Conservation (phyloP, 2,797 vertebrate genomes). For the Macroramphosus scolopax region DNA sequence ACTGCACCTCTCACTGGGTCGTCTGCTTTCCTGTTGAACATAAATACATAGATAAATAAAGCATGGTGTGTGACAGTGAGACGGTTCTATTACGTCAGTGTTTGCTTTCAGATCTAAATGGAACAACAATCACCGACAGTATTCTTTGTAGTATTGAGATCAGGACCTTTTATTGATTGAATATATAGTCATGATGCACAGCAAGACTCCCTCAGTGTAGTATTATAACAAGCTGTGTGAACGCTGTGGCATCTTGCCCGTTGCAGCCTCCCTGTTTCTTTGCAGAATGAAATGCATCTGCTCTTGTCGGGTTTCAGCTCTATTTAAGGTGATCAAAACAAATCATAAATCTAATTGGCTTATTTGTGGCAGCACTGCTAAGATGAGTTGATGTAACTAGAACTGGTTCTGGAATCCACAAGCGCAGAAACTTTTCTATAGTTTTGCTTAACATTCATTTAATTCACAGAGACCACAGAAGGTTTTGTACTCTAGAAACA, state of each 20-base stretch:
- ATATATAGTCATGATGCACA: too few species aligned
- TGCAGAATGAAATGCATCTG: too few species aligned
- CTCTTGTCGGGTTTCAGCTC: conserved; percentile 10
- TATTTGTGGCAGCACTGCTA: conserved; percentile 37
- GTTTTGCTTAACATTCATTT: neutral
- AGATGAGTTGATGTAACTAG: conserved; percentile 13
- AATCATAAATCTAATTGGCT: conserved; percentile 49
- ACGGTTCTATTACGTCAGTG: too few species aligned
- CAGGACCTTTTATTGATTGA: too few species aligned
- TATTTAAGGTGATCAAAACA: conserved; percentile 38
- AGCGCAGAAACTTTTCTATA: conserved; percentile 1
- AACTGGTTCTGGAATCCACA: too few species aligned
- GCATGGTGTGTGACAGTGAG: conserved; percentile 2
- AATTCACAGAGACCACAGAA: neutral
- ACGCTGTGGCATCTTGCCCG: too few species aligned
- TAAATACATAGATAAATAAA: neutral
- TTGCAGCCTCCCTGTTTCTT: too few species aligned
- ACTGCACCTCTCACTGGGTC: conserved; percentile 29
- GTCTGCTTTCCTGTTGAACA: neutral
- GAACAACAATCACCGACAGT: too few species aligned
- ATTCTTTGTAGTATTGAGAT: too few species aligned
- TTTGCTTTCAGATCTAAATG: too few species aligned
- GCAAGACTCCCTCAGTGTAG: too few species aligned
- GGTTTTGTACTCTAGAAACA: neutral
- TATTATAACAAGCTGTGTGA: too few species aligned